These are phyloP conservation scores for Pseudopodoces humilis DNA, from an alignment of 2,113 vertebrate genomes.

Conservation along the genomic window DNA sequence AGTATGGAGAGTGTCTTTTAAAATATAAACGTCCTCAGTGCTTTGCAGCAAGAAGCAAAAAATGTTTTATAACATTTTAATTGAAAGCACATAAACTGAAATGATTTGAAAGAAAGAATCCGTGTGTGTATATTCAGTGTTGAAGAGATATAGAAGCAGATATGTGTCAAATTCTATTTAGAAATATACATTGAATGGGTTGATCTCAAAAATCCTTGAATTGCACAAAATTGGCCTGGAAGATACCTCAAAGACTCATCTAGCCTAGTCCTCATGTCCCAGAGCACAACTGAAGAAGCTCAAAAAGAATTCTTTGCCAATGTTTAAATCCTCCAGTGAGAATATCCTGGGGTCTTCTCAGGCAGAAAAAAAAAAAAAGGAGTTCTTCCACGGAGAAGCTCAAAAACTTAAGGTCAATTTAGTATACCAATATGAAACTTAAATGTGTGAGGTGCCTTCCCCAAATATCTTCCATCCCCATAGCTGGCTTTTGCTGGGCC, in stretches of 20 bases:
- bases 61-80: slow-evolving; percentile 53
- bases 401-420: background rate
- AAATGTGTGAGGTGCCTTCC: background rate
- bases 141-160: background rate
- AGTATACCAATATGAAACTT: background rate
- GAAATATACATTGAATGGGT: background rate
- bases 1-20: background rate
- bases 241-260: background rate
- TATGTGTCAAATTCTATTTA: background rate
- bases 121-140: background rate
- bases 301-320: background rate
- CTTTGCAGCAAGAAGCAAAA: slow-evolving; percentile 26
- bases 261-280: background rate
- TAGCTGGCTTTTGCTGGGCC: background rate
- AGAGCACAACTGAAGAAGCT: background rate
- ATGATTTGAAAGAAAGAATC: background rate
- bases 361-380: background rate
- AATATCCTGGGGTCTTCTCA: background rate
- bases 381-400: background rate
- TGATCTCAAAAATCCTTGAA: background rate
- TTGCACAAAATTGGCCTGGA: background rate
- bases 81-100: slow-evolving; percentile 32
- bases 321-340: background rate
- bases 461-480: background rate
- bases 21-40: background rate